phyloP scores from a whole-genome alignment of 2,797 vertebrate genomes.

The Scyliorhinus canicula region DNA sequence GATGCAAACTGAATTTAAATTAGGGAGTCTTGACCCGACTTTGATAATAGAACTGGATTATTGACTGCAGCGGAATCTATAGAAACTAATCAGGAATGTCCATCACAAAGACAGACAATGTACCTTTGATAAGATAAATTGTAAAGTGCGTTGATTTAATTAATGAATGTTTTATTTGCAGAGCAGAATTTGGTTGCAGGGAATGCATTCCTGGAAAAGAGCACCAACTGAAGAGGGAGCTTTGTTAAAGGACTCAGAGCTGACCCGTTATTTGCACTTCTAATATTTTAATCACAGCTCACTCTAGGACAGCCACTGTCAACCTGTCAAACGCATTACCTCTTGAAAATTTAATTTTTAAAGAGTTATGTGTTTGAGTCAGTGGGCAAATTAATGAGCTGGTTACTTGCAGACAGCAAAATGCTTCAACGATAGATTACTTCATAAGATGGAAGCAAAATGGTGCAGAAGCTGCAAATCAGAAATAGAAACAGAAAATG shows the following conservation, averaged over 20 bases:
- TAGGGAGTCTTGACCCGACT: background rate
- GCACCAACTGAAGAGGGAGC: background rate
- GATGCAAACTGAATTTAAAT: background rate
- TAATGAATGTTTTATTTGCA: conserved; percentile 2
- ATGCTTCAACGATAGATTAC: too few species aligned
- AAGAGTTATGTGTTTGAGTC: background rate
- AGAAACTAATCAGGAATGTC: background rate
- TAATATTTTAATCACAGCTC: background rate
- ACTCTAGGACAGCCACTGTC: background rate
- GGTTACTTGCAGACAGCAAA: too few species aligned
- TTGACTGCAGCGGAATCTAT: background rate
- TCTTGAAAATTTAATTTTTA: background rate
- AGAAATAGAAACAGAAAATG: too few species aligned
- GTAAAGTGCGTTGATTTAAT: conserved; percentile 14
- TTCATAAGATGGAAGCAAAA: too few species aligned
- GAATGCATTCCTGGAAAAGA: background rate
- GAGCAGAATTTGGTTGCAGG: background rate
- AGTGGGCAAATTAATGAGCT: too few species aligned
- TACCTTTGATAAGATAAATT: background rate
- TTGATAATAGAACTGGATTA: background rate
- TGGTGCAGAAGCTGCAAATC: too few species aligned
- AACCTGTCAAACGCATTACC: background rate
- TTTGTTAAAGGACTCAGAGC: background rate
- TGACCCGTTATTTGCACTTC: background rate
- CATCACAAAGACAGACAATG: background rate